These are phyloP conservation scores for Carettochelys insculpta DNA, from an alignment of 2,113 vertebrate species.

Conservation along the genomic window DNA sequence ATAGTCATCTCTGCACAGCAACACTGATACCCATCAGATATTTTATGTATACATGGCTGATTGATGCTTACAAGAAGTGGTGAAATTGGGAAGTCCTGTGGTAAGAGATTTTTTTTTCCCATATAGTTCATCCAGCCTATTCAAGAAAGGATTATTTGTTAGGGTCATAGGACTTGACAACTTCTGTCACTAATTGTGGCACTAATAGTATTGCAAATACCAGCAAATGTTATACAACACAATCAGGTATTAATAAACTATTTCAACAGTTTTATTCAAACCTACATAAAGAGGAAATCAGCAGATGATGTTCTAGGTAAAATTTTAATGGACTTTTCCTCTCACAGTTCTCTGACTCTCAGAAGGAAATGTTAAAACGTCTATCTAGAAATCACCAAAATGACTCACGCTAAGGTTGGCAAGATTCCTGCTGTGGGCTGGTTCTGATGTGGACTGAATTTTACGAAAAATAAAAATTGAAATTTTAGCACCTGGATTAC, in stretches of 20 bases:
- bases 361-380: not conserved
- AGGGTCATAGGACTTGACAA: too few species aligned
- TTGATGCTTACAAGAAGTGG: too few species aligned
- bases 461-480: too few species aligned
- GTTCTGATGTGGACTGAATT: not conserved
- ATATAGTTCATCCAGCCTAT: too few species aligned
- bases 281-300: not conserved
- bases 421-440: not conserved
- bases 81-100: too few species aligned
- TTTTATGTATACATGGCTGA: not conserved
- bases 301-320: not conserved
- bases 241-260: not conserved
- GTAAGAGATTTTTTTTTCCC: too few species aligned
- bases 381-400: not conserved
- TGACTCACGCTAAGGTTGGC: not conserved
- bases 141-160: too few species aligned
- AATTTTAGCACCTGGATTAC: too few species aligned
- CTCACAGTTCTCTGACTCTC: not conserved
- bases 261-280: not conserved
- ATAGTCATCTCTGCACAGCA: not conserved
- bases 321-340: not conserved
- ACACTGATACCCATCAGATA: not conserved
- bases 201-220: not conserved
- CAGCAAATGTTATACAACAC: too few species aligned
- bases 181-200: too few species aligned